Percentiles rank a stretch among this genome's conserved stretches.
Conservation (phyloP, 2,113 vertebrate species). For the Spermophilus dauricus region DNA sequence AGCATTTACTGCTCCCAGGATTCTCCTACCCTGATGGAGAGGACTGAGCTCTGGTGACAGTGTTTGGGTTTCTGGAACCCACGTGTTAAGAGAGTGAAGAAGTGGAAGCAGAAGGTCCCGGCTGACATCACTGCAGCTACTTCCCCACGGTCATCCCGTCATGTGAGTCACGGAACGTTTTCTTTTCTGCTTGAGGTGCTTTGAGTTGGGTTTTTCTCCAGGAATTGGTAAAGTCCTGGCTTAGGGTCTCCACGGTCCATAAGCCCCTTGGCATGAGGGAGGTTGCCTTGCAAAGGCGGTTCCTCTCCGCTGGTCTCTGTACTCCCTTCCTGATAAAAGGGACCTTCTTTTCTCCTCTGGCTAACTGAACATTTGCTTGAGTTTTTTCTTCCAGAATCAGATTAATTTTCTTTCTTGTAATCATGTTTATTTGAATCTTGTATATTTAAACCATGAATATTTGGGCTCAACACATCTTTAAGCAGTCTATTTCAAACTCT, state of each 20-base stretch:
- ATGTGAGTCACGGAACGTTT: neutral
- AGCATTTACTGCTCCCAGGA: fast-evolving
- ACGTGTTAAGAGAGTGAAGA: neutral
- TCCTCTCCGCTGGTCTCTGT: neutral
- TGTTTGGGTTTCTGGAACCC: neutral
- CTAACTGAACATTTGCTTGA: neutral
- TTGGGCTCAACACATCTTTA: neutral
- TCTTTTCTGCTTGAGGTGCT: neutral
- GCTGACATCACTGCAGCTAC: fast-evolving
- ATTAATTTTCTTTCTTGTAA: neutral
- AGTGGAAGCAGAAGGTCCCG: neutral
- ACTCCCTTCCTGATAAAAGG: neutral
- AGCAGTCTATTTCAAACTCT: neutral
- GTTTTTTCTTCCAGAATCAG: neutral
- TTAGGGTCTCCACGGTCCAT: neutral
- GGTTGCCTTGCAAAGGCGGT: neutral
- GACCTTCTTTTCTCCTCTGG: neutral
- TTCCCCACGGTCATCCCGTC: neutral
- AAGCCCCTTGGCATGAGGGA: neutral
- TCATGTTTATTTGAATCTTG: neutral
- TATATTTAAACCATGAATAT: neutral
- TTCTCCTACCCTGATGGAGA: neutral
- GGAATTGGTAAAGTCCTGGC: neutral
- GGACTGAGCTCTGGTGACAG: neutral
- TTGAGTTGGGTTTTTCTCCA: neutral